Conservation (phyloP, 2,113 vertebrate species). For the Athene noctua region DNA sequence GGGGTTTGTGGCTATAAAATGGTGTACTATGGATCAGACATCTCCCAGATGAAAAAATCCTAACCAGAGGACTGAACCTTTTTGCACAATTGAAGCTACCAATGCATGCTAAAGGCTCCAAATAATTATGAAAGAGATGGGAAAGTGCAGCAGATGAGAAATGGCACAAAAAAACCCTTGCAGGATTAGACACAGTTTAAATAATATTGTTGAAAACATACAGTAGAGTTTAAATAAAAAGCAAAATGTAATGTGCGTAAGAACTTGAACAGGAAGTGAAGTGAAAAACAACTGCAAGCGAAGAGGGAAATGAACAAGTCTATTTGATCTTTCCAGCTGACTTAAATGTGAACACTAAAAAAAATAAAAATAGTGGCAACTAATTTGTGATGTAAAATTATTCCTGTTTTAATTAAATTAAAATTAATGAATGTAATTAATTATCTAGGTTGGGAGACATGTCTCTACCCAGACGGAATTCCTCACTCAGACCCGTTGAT, state of each 20-base stretch:
- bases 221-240: constrained; percentile 10
- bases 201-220: background rate
- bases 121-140: background rate
- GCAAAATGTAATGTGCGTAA: background rate
- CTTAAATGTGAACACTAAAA: background rate
- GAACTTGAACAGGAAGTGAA: constrained; percentile 14
- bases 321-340: constrained; percentile 50
- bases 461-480: constrained; percentile 18
- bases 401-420: constrained; percentile 44
- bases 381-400: constrained; percentile 58
- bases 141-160: constrained; percentile 1
- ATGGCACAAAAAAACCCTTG: background rate
- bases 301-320: constrained; percentile 31
- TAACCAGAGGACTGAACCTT: background rate
- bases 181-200: background rate
- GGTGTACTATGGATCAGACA: background rate
- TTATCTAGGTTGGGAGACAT: background rate
- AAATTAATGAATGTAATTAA: constrained; percentile 34
- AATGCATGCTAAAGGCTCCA: background rate
- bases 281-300: constrained; percentile 27
- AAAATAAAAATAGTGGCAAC: background rate
- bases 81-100: background rate
- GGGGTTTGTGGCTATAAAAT: background rate
- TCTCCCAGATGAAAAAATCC: background rate
- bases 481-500: background rate